Percentiles rank a stretch among this genome's conserved stretches.
Conservation (phyloP, 2,113 vertebrate genomes). For the Ciconia boyciana region DNA sequence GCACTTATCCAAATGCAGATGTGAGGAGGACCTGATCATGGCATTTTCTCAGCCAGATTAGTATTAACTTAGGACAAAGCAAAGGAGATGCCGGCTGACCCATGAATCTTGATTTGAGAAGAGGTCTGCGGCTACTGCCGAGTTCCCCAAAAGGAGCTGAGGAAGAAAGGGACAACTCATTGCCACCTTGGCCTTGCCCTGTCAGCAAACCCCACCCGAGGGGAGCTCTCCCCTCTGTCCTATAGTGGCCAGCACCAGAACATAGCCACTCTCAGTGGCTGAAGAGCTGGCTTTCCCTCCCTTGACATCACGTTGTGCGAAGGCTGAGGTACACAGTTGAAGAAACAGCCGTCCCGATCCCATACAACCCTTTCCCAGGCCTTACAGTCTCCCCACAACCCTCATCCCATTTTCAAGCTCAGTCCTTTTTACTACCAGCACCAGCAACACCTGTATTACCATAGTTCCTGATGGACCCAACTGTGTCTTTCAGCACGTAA, state of each 20-base stretch:
- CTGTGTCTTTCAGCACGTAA: neutral
- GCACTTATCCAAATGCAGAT: neutral
- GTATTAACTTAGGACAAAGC: neutral
- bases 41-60: neutral
- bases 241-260: neutral
- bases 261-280: neutral
- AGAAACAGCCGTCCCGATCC: neutral
- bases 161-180: neutral
- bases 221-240: neutral
- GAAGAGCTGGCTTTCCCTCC: neutral
- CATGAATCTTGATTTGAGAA: neutral
- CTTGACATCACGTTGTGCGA: neutral
- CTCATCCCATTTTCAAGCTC: neutral
- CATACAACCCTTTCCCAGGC: neutral
- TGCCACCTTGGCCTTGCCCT: neutral
- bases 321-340: neutral
- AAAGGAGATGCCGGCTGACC: neutral
- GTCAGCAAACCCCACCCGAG: neutral
- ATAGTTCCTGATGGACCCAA: neutral
- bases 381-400: neutral
- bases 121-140: neutral
- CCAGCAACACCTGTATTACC: neutral
- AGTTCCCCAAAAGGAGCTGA: neutral
- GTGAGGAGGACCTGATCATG: neutral
- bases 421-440: neutral